Evolutionary conservation across 92 coral and sea anemone genomes (phyloP).

Genomic region (Plumapathes pennacea): DNA sequence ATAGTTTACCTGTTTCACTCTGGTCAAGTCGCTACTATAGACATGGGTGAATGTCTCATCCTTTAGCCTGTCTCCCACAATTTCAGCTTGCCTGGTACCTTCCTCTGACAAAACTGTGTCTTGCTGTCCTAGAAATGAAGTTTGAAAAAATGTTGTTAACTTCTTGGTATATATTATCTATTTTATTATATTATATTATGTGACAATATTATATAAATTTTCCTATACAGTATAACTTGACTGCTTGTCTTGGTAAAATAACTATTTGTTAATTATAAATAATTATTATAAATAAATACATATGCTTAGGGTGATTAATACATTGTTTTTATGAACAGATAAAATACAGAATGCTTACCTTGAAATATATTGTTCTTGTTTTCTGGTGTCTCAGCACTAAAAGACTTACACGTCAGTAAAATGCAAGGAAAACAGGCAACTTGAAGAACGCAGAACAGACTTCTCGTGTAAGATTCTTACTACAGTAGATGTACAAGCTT

Average conservation of each 20-base stretch:
- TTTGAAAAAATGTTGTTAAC: no score
- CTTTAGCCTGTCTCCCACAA: constrained; percentile 62
- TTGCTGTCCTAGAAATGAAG: constrained; percentile 70
- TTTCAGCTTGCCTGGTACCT: constrained; percentile 72
- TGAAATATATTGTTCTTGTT: constrained; percentile 73
- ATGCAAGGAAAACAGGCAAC: neutral
- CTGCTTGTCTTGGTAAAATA: no score
- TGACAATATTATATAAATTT: no score
- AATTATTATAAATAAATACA: neutral
- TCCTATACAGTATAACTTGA: no score
- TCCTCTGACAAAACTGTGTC: constrained; percentile 70
- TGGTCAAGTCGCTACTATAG: constrained; percentile 78
- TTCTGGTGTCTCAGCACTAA: constrained; percentile 83
- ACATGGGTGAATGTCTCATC: constrained; percentile 73
- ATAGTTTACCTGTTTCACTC: constrained; percentile 81
- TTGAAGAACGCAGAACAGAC: no score
- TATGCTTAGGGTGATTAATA: neutral
- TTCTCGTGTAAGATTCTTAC: no score
- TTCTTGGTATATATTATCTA: no score
- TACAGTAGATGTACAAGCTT: no score
- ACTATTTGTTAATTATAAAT: no score
- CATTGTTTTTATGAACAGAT: no score
- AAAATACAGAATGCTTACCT: constrained; percentile 44
- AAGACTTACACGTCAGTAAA: neutral
- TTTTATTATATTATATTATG: no score